Conservation (phyloP, 1,140 invertebrate genomes). For the Berghia stephanieae region DNA sequence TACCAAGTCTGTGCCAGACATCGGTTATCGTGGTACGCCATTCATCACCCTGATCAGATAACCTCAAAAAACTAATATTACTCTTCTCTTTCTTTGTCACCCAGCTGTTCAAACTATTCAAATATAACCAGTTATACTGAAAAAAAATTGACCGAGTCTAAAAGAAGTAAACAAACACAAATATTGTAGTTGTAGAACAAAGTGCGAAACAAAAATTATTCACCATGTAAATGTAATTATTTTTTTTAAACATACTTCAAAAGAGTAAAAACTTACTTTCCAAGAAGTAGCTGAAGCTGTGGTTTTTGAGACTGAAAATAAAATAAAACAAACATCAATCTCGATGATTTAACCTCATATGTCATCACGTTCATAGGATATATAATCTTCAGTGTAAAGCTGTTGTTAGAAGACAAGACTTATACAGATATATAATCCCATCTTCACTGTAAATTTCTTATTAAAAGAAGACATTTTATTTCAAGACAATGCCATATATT, state of each 20-base stretch:
- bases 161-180: too few relatives aligned
- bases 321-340: background rate
- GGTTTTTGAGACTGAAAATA: constrained; percentile 50
- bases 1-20: too few relatives aligned
- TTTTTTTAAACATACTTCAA: too few relatives aligned
- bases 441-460: background rate
- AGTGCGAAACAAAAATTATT: too few relatives aligned
- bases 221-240: too few relatives aligned
- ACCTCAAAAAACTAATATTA: too few relatives aligned
- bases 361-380: background rate
- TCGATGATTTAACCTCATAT: background rate
- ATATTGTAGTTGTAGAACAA: too few relatives aligned
- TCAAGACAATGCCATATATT: background rate
- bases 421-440: background rate
- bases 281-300: constrained; percentile 53
- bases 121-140: background rate
- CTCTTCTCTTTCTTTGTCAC: too few relatives aligned
- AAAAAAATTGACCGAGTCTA: too few relatives aligned
- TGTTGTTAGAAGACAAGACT: background rate
- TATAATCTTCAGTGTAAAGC: background rate
- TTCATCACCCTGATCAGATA: too few relatives aligned
- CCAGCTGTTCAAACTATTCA: too few relatives aligned
- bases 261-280: constrained; percentile 56
- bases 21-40: too few relatives aligned
- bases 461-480: background rate